Base-by-base conservation (phyloP, 2,797 vertebrate species). In the Sibirionetta formosa region DNA sequence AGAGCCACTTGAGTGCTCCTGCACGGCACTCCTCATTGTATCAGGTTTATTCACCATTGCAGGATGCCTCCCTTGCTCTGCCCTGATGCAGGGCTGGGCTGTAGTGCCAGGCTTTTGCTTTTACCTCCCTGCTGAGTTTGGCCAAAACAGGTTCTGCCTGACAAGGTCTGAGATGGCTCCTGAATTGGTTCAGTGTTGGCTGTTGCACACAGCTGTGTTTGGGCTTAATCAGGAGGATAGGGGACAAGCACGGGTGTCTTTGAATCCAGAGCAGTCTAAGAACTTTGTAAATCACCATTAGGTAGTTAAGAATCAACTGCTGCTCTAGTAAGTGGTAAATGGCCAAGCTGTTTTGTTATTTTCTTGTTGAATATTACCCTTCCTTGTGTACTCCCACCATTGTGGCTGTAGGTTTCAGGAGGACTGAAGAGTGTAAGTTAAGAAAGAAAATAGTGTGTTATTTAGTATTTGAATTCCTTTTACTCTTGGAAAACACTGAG, bases 21-120 rank as follows among this genome's bases (percentile, higher is more conserved):
- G 38, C 9, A 2, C 4, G 3, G 3, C 1, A 1, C 3, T 76
- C 9, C 31, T 63, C 11, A 0, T n/a, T 54, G 26, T 29, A 65
- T 24, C 57, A 33, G 53, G 6, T 65, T 51, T 87, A 48, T 35
- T 58, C 33, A 18, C 0, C 1, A 42, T 51, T 29, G 15, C 14
- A 18, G 0, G 0, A 57, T 40, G 26, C 8, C 40, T 22, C 4
- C 3, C 22, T 20, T 15, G 35, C 27, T 73, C 35, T 81, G 40
- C 4, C 0, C 17, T 56, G 6, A 14, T 8, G 27, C 31, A 11
- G 15, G 54, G 31, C 38, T 38, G 33, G 23, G 53, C 40, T 13
- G 10, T 4, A 12, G 33, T 17, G 20, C 29, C 15, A 38, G 61
- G 7, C 0, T 0, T 31, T 10, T 42, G 31, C 16, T 46, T 51